Evolutionary conservation across 92 coral and sea anemone genomes (phyloP).

Genomic region (Scolanthus callimorphus): DNA sequence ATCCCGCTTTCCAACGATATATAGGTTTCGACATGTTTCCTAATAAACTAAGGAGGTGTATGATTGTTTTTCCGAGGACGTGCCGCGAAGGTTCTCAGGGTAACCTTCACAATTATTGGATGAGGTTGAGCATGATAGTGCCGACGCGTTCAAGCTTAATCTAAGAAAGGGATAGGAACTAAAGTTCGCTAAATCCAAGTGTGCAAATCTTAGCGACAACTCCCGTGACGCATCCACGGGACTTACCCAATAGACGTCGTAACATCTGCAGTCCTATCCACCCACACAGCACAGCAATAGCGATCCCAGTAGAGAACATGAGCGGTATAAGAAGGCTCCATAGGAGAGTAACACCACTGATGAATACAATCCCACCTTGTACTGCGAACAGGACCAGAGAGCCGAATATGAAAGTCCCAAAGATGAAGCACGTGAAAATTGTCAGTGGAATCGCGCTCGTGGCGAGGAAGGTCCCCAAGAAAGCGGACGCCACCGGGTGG

Average conservation of each 20-base stretch:
- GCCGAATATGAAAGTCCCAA: slow-evolving; percentile 11
- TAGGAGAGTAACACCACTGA: slow-evolving; percentile 5
- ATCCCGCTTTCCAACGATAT: too few relatives aligned
- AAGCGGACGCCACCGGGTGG: slow-evolving; percentile 19
- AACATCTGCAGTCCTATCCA: too few relatives aligned
- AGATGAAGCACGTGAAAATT: slow-evolving; percentile 8
- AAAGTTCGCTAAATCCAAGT: neutral
- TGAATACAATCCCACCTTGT: slow-evolving; percentile 26
- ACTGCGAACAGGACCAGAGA: slow-evolving; percentile 4
- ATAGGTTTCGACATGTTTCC: too few relatives aligned
- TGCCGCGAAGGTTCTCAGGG: too few relatives aligned
- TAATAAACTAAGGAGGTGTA: too few relatives aligned
- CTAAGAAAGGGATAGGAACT: too few relatives aligned
- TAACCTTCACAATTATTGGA: neutral
- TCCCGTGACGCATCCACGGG: too few relatives aligned
- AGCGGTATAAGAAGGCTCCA: slow-evolving; percentile 13
- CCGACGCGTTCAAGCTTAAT: too few relatives aligned
- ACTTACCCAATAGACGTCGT: too few relatives aligned
- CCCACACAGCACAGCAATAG: neutral
- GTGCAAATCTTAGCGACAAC: neutral
- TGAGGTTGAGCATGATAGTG: too few relatives aligned
- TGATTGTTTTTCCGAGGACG: too few relatives aligned
- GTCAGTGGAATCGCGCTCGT: slow-evolving; percentile 24
- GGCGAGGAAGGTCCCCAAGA: slow-evolving; percentile 25
- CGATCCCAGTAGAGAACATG: slow-evolving; percentile 10